Evolutionary conservation across 2,113 vertebrate species (phyloP).

Genomic region (Coptodon rendalli): DNA sequence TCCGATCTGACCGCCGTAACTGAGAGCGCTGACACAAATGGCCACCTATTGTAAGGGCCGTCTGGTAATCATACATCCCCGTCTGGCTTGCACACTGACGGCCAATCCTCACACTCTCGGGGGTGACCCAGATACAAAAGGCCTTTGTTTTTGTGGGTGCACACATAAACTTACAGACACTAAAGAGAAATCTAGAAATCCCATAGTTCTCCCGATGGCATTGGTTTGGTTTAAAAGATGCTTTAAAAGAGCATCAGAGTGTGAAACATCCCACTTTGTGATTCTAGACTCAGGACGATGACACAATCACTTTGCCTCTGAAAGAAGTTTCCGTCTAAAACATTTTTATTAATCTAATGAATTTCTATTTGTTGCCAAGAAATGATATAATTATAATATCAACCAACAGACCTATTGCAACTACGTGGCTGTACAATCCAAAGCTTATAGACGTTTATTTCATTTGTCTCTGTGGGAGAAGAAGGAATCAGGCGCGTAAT

Average conservation of each 20-base stretch:
- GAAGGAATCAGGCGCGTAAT: not conserved
- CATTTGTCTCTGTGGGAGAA: not conserved
- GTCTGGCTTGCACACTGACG: constrained; percentile 9
- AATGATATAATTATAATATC: not conserved
- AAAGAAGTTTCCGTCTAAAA: not conserved
- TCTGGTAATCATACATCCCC: constrained; percentile 51
- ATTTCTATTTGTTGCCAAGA: not conserved
- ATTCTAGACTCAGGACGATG: not conserved
- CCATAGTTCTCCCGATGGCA: not conserved
- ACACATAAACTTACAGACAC: not conserved
- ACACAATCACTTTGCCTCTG: not conserved
- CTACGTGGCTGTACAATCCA: not conserved
- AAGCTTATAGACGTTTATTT: not conserved
- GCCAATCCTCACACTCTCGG: constrained; percentile 19
- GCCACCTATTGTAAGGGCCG: constrained; percentile 42
- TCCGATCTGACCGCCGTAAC: constrained; percentile 61
- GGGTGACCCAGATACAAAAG: not conserved
- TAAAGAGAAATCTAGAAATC: not conserved
- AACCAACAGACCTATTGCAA: not conserved
- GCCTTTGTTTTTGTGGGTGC: not conserved
- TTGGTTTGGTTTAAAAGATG: not conserved
- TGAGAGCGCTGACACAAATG: constrained; percentile 55
- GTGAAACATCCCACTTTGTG: not conserved
- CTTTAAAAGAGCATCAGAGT: not conserved
- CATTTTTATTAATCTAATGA: not conserved